These are phyloP conservation scores for Polyommatus iphigenia DNA, from an alignment of 2,888 invertebrate species.

Conservation along the genomic window DNA sequence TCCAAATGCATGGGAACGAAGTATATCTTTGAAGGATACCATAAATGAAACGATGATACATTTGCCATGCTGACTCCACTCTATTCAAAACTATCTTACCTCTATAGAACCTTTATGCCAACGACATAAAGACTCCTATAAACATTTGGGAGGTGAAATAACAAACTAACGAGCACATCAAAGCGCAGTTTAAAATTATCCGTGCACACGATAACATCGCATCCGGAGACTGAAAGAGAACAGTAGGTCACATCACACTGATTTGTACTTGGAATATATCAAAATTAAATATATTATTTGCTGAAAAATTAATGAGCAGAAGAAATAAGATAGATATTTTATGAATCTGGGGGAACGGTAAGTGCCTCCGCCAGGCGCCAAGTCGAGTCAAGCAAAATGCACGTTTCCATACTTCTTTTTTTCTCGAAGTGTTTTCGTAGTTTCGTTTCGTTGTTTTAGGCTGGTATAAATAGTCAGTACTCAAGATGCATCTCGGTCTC, in stretches of 20 bases:
- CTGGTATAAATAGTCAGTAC: too few relatives aligned
- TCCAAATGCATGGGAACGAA: not conserved
- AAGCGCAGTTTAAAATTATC: conserved; percentile 8
- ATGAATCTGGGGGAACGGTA: not conserved
- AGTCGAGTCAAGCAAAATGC: not conserved
- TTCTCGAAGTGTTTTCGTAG: too few relatives aligned
- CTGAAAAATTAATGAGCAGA: not conserved
- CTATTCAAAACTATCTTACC: not conserved
- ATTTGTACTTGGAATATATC: not conserved
- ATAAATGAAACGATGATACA: not conserved
- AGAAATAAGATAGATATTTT: not conserved
- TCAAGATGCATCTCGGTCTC: too few relatives aligned
- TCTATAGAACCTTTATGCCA: not conserved
- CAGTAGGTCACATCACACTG: not conserved
- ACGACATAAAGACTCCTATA: not conserved
- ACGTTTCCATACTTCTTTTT: too few relatives aligned
- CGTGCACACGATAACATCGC: conserved; percentile 14
- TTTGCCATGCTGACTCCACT: not conserved
- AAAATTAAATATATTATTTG: not conserved
- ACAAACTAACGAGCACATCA: conserved; percentile 1
- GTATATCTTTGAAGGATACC: not conserved
- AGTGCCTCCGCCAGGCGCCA: not conserved
- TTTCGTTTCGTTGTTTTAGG: too few relatives aligned
- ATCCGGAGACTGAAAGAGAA: not conserved
- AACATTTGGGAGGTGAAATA: not conserved